Conservation (phyloP, 2,113 vertebrate genomes). For the Strix uralensis region DNA sequence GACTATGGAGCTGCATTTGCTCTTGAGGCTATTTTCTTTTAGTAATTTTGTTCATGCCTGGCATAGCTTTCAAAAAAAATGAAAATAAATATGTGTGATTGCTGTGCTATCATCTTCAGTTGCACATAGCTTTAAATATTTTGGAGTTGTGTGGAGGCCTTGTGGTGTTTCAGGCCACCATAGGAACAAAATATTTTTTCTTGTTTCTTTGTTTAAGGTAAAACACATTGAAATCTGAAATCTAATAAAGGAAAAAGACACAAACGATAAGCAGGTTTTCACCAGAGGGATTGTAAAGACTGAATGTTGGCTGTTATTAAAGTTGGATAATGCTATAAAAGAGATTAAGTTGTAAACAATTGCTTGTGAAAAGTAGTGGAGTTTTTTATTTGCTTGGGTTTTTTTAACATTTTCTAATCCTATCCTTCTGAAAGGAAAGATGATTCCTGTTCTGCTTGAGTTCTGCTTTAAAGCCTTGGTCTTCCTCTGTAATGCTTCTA, state of each 20-base stretch:
- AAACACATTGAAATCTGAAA: background rate
- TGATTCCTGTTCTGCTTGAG: background rate
- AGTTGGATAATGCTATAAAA: conserved; percentile 16
- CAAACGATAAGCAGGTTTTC: background rate
- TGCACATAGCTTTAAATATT: background rate
- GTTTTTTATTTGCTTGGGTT: background rate
- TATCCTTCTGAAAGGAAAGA: background rate
- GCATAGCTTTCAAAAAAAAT: background rate
- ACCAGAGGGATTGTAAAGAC: background rate
- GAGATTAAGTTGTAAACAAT: background rate
- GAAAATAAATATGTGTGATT: background rate
- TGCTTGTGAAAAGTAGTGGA: background rate
- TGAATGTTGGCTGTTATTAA: background rate
- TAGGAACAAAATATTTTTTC: background rate
- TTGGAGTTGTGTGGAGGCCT: background rate
- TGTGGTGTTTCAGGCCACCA: background rate
- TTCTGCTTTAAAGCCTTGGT: background rate
- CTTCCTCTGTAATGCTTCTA: background rate
- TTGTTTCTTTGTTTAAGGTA: background rate
- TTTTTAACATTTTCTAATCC: background rate
- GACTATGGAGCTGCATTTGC: background rate
- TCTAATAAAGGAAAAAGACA: background rate
- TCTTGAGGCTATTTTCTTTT: background rate
- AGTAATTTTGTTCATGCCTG: background rate
- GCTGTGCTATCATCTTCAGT: background rate